Conservation (phyloP, 2,113 vertebrate species). For the Pagrus major region DNA sequence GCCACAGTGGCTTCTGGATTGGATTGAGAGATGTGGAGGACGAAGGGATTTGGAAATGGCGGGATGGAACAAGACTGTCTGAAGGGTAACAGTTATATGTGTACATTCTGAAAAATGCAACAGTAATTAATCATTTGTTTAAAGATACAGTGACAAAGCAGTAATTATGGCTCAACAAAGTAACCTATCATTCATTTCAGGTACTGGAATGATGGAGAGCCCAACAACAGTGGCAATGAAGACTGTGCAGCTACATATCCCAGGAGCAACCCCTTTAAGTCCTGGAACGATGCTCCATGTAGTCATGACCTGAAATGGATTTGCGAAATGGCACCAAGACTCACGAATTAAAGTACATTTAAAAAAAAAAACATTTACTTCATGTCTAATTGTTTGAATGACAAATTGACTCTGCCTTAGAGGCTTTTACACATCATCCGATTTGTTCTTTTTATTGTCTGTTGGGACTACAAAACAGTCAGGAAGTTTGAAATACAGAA, state of each 20-base stretch:
- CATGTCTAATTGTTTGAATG: background rate
- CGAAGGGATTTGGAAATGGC: constrained; percentile 81
- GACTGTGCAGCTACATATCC: constrained; percentile 79
- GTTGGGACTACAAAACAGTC: constrained; percentile 35
- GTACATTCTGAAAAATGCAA: background rate
- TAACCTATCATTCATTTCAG: constrained; percentile 57
- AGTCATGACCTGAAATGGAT: constrained; percentile 76
- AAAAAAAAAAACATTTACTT: background rate
- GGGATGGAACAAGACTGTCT: constrained; percentile 63
- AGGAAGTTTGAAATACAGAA: constrained; percentile 29
- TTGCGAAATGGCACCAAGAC: constrained; percentile 70
- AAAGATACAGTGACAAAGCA: background rate
- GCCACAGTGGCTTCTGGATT: constrained; percentile 75
- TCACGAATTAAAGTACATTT: background rate
- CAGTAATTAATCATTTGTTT: background rate
- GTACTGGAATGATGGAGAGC: constrained; percentile 79
- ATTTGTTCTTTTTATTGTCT: constrained; percentile 51
- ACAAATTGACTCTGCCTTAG: background rate
- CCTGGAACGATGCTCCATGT: constrained; percentile 83
- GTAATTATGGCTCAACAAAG: background rate
- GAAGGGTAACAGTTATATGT: constrained; percentile 50
- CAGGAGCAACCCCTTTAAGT: constrained; percentile 59
- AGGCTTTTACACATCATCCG: background rate
- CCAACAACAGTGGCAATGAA: constrained; percentile 69
- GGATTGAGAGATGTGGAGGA: constrained; percentile 74